Evolutionary conservation across 2,797 vertebrate genomes (phyloP).

Genomic region (Botia almorhae): DNA sequence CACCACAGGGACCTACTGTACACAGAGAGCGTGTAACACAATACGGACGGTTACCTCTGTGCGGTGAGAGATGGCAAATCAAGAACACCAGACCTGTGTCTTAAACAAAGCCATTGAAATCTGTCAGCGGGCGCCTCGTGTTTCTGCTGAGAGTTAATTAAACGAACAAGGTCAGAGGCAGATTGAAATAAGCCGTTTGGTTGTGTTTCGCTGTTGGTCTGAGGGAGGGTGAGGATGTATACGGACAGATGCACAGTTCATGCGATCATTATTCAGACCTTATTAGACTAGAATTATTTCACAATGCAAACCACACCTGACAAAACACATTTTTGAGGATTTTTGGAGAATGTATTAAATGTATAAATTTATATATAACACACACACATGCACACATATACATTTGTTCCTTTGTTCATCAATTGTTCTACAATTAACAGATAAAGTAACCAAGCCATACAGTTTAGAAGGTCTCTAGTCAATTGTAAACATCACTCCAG

Average conservation of each 20-base stretch:
- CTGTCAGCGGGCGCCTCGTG: slow-evolving; percentile 73
- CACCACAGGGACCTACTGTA: slow-evolving; percentile 20
- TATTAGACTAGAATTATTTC: too few species aligned
- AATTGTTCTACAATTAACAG: too few species aligned
- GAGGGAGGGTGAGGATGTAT: slow-evolving; percentile 16
- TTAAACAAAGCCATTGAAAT: slow-evolving; percentile 71
- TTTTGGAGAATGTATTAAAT: too few species aligned
- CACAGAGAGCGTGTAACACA: slow-evolving; percentile 64
- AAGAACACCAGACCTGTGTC: slow-evolving; percentile 69
- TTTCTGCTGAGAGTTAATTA: slow-evolving; percentile 72
- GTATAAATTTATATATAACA: too few species aligned
- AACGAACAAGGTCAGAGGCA: slow-evolving; percentile 60
- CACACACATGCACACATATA: too few species aligned
- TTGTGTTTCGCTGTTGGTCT: slow-evolving; percentile 74
- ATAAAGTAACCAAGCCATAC: too few species aligned
- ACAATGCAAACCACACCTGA: too few species aligned
- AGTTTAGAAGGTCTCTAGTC: too few species aligned
- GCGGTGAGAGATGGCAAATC: slow-evolving; percentile 72
- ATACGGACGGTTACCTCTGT: slow-evolving; percentile 63
- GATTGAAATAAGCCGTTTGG: slow-evolving; percentile 72
- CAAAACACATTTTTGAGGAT: too few species aligned
- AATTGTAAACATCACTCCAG: too few species aligned
- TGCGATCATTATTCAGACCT: background rate
- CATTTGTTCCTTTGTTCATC: too few species aligned
- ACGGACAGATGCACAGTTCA: background rate